These are phyloP conservation scores for Mercenaria mercenaria DNA, from an alignment of 1,140 invertebrate genomes.

Conservation along the genomic window DNA sequence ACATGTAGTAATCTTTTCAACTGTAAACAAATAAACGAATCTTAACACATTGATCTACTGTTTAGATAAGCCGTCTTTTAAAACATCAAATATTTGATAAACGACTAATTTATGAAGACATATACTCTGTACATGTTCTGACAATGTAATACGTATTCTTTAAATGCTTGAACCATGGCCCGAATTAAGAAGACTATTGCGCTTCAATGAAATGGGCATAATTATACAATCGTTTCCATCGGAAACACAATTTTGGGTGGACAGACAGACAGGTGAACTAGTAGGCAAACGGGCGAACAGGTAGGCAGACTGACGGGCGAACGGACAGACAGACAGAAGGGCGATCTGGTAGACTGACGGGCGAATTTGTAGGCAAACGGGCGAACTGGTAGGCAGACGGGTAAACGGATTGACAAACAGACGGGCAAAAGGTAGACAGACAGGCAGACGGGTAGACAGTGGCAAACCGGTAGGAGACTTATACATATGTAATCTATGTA, in stretches of 20 bases:
- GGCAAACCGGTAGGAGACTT: too few relatives aligned
- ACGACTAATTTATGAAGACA: not conserved
- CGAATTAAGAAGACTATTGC: not conserved
- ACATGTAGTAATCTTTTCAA: not conserved
- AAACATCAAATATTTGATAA: not conserved
- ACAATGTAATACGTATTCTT: too few relatives aligned
- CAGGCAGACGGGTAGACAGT: too few relatives aligned
- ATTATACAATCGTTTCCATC: too few relatives aligned
- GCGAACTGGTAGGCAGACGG: not conserved
- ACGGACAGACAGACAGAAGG: too few relatives aligned
- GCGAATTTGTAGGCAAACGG: too few relatives aligned
- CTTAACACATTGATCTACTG: not conserved
- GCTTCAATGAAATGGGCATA: not conserved
- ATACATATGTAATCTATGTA: not conserved
- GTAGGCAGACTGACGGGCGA: not conserved
- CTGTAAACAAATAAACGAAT: not conserved
- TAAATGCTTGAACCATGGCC: too few relatives aligned
- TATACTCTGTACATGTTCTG: not conserved
- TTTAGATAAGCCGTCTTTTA: not conserved
- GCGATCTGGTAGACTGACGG: too few relatives aligned
- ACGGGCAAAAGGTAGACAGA: too few relatives aligned
- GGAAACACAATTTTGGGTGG: too few relatives aligned
- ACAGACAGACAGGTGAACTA: too few relatives aligned
- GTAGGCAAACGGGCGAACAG: too few relatives aligned
- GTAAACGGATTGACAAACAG: not conserved